Conservation (phyloP, 2,888 invertebrate genomes). For the Mantis religiosa region DNA sequence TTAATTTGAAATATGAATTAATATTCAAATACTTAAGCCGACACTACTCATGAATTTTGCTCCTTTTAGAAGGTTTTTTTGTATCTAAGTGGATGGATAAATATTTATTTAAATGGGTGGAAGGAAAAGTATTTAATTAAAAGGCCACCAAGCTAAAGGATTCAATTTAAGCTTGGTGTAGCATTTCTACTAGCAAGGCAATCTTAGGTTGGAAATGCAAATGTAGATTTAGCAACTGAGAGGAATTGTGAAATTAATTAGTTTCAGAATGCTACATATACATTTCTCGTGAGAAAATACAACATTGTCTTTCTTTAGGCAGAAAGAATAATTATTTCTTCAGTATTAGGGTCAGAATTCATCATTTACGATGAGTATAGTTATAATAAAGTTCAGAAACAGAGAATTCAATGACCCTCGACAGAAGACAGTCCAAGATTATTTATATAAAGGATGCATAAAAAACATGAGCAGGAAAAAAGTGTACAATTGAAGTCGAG, state of each 20-base stretch:
- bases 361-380: too few species aligned
- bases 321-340: too few species aligned
- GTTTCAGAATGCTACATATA: neutral
- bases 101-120: neutral
- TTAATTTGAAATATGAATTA: neutral
- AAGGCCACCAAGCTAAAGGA: neutral
- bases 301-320: too few species aligned
- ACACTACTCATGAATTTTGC: neutral
- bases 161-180: neutral
- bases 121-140: neutral
- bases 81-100: neutral
- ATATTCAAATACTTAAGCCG: neutral
- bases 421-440: too few species aligned
- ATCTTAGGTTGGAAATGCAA: neutral
- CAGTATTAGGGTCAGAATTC: too few species aligned
- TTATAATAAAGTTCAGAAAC: too few species aligned
- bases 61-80: neutral
- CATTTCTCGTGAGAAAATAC: too few species aligned
- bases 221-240: neutral
- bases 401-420: too few species aligned
- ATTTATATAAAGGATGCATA: too few species aligned
- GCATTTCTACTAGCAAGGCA: neutral
- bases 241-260: neutral
- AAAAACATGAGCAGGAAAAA: too few species aligned
- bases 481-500: too few species aligned